Conservation (phyloP, 2,888 invertebrate genomes). For the Dryadula phaetusa region DNA sequence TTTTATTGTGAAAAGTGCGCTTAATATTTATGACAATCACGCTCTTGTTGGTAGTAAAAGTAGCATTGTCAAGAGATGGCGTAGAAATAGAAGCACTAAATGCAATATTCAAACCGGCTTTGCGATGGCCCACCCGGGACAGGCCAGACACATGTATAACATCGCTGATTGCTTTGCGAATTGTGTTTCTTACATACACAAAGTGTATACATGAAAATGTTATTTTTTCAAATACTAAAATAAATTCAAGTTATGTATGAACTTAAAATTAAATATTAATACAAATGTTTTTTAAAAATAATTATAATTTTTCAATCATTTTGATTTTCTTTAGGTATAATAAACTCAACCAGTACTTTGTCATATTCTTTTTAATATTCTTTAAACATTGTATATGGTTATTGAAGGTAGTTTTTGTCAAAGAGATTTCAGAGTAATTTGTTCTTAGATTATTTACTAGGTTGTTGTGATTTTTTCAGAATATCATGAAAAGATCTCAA, state of each 20-base stretch:
- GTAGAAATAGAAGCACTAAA: conserved; percentile 59
- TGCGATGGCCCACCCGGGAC: conserved; percentile 68
- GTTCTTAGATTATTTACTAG: background rate
- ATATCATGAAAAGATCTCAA: conserved; percentile 26
- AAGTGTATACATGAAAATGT: conserved; percentile 49
- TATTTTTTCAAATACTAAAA: conserved; percentile 27
- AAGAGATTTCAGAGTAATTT: background rate
- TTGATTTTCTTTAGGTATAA: no score
- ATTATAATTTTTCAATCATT: background rate
- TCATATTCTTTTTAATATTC: no score
- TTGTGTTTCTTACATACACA: conserved; percentile 65
- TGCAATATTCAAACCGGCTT: conserved; percentile 78
- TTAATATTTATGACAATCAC: conserved; percentile 30
- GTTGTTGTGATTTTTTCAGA: conserved; percentile 13
- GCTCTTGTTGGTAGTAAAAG: conserved; percentile 32
- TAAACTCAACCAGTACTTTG: no score
- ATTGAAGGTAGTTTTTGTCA: background rate
- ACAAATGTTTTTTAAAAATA: no score
- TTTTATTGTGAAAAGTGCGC: conserved; percentile 23
- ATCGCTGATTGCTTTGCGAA: conserved; percentile 74
- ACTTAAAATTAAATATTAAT: background rate
- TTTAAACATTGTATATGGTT: background rate
- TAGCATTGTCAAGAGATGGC: conserved; percentile 34
- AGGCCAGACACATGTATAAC: conserved; percentile 64
- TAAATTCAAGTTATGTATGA: background rate